A percentile compares a stretch with the other conserved stretches of the same genome.
These are phyloP conservation scores for Drosophila kokeensis DNA, from an alignment of 2,888 invertebrate species.

Conservation along the genomic window DNA sequence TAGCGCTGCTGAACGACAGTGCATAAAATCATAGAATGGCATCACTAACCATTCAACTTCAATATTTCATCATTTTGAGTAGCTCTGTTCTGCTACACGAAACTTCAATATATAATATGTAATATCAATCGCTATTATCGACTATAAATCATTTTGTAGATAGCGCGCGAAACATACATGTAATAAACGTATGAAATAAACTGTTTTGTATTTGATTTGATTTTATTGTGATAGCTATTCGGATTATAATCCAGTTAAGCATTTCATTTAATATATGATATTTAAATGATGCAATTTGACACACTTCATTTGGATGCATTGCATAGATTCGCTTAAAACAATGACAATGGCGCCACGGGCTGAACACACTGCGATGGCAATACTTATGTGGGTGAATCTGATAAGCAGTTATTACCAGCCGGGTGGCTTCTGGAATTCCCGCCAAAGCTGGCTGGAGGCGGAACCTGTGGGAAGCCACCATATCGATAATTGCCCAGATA, in stretches of 20 bases:
- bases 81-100: constrained; percentile 2
- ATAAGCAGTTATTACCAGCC: constrained; percentile 82
- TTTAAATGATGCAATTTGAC: constrained; percentile 5
- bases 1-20: constrained; percentile 18
- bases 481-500: constrained; percentile 89
- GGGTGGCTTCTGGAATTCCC: constrained; percentile 84
- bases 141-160: constrained; percentile 28
- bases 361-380: constrained; percentile 25
- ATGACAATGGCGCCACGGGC: constrained; percentile 21
- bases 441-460: constrained; percentile 84
- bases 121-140: constrained; percentile 10
- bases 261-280: not conserved
- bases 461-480: constrained; percentile 86
- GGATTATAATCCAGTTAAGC: constrained; percentile 49
- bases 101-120: constrained; percentile 27
- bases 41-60: not conserved
- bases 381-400: not conserved
- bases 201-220: not conserved
- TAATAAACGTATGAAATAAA: constrained; percentile 43
- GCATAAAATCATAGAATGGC: constrained; percentile 2
- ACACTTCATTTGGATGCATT: constrained; percentile 16
- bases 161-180: constrained; percentile 21
- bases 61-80: constrained; percentile 11
- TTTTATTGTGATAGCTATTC: constrained; percentile 60
- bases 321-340: constrained; percentile 51